Base-by-base conservation (phyloP, 2,113 vertebrate species). In the Corapipo altera region DNA sequence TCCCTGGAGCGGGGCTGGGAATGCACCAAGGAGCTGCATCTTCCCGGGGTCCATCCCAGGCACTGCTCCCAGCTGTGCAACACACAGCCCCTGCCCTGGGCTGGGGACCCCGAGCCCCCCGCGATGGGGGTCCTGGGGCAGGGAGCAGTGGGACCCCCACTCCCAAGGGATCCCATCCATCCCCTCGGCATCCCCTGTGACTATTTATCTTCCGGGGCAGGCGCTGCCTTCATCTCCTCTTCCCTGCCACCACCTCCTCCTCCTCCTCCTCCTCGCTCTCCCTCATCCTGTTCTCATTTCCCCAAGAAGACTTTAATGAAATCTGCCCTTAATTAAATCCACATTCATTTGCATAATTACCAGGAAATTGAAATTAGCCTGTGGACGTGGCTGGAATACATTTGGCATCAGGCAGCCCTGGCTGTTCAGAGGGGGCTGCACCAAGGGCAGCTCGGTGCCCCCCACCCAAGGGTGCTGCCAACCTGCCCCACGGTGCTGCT, bases 321-420 rank as follows among this genome's bases (percentile, higher is more conserved):
- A 97, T 95, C 92, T 96, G 96, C 94, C 96, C 95, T 96, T 97
- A 97, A 97, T 97, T 97, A 97, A 97, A 97, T 97, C 97, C 95
- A 94, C 58, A 88, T 96, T 97, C 94, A 97, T 97, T 95, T 97
- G 93, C 97, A 97, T 97, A 97, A 97, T 95, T 95, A 95, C 93
- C 85, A 96, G 94, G 97, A 96, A 97, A 97, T 96, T 96, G 96
- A 96, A 97, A 97, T 96, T 93, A 97, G 96, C 94, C 89, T 39
- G 78, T 6, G 8, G 75, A 97, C 19, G 87, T 91, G 96, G 95
- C 48, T 95, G 93, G 96, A 93, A 97, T 97, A 32, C 37, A 8
- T 44, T 48, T 33, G 49, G 32, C 7, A 3, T 33, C 48, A 33
- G 66, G 87, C 81, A 80, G 59, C 64, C 24, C n/a, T 49, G 85